Percentiles rank a stretch among this genome's conserved stretches.
These are phyloP conservation scores for Sciurus carolinensis DNA, from an alignment of 2,797 vertebrate genomes.

Conservation along the genomic window DNA sequence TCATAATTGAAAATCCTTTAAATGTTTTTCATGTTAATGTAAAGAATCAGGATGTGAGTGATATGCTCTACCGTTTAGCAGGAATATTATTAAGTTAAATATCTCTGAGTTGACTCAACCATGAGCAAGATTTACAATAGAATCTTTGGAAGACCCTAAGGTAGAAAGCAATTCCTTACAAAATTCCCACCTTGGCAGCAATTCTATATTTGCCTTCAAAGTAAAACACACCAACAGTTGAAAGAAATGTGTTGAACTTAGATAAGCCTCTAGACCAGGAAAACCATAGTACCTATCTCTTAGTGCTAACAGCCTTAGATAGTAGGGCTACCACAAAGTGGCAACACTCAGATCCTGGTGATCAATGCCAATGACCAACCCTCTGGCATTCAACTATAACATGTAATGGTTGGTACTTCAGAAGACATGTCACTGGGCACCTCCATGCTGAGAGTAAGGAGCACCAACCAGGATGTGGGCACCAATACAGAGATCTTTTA, in stretches of 20 bases:
- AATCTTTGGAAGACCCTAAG: constrained; percentile 87
- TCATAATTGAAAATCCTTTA: constrained; percentile 87
- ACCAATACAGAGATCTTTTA: constrained; percentile 66
- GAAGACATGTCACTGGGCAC: constrained; percentile 4
- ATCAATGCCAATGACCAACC: constrained; percentile 71
- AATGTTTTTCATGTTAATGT: constrained; percentile 88
- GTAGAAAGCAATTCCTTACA: constrained; percentile 88
- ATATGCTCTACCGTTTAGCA: constrained; percentile 86
- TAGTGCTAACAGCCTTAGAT: constrained; percentile 72
- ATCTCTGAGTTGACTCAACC: constrained; percentile 82
- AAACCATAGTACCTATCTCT: neutral
- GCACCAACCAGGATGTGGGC: constrained; percentile 45
- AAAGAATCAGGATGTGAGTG: constrained; percentile 89
- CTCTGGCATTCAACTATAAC: constrained; percentile 63
- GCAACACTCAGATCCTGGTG: constrained; percentile 71
- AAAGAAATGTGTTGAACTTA: constrained; percentile 88
- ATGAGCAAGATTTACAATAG: constrained; percentile 87
- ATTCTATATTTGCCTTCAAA: constrained; percentile 87
- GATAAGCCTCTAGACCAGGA: constrained; percentile 87
- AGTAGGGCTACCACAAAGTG: constrained; percentile 35
- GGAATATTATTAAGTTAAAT: constrained; percentile 80
- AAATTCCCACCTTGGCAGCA: constrained; percentile 87
- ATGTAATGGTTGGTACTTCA: constrained; percentile 55
- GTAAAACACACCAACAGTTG: constrained; percentile 83
- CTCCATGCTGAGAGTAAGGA: neutral